Evolutionary conservation across 2,888 invertebrate species (phyloP).

Genomic region (Eucriotettix oculatus): DNA sequence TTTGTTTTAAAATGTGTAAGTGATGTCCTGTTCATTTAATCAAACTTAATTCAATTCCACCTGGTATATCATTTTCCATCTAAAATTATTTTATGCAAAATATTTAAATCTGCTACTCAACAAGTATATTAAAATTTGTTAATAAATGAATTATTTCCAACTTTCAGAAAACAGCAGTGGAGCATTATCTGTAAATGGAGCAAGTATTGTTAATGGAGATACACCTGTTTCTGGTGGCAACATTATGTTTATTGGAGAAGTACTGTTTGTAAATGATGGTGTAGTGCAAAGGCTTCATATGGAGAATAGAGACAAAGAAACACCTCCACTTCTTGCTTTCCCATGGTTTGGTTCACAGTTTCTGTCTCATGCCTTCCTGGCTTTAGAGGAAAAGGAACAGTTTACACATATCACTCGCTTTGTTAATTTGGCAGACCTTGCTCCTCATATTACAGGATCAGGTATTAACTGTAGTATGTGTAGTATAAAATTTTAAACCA

Average conservation of each 20-base stretch:
- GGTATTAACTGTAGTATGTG: slow-evolving; percentile 10
- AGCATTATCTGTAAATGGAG: slow-evolving; percentile 36
- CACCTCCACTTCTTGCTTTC: slow-evolving; percentile 43
- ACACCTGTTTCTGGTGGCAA: slow-evolving; percentile 41
- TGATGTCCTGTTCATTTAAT: too few species aligned
- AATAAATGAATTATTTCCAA: too few species aligned
- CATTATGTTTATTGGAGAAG: slow-evolving; percentile 44
- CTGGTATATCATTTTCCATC: too few species aligned
- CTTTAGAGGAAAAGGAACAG: slow-evolving; percentile 32
- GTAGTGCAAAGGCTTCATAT: slow-evolving; percentile 42
- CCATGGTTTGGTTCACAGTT: slow-evolving; percentile 49
- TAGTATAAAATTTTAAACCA: not conserved
- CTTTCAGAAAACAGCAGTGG: too few species aligned
- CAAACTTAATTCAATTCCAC: too few species aligned
- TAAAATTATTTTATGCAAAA: too few species aligned
- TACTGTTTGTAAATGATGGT: slow-evolving; percentile 42
- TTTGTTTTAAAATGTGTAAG: too few species aligned
- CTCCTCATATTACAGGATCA: slow-evolving; percentile 41
- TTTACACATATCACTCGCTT: slow-evolving; percentile 41
- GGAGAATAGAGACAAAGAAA: slow-evolving; percentile 46
- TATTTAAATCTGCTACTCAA: too few species aligned
- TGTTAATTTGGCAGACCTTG: slow-evolving; percentile 42
- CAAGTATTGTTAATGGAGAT: slow-evolving; percentile 39
- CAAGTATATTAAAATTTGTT: too few species aligned
- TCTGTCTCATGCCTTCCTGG: slow-evolving; percentile 41